Conservation (phyloP, 2,113 vertebrate genomes). For the Actenoides lindsayi region DNA sequence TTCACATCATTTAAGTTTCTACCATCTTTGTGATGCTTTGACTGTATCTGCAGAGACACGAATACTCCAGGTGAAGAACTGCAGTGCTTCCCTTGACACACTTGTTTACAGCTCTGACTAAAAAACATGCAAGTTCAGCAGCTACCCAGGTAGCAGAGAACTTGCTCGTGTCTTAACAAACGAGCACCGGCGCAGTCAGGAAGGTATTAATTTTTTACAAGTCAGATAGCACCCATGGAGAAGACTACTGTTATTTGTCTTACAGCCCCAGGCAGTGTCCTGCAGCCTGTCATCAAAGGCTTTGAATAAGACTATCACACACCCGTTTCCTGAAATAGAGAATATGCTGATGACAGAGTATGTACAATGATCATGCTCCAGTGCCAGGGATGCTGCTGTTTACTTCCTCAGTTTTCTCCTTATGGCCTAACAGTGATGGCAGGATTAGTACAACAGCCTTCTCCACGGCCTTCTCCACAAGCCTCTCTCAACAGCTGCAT, state of each 20-base stretch:
- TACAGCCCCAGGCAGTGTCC: constrained; percentile 21
- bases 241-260: constrained; percentile 45
- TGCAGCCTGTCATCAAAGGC: constrained; percentile 47
- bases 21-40: not conserved
- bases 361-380: not conserved
- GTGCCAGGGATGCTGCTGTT: not conserved
- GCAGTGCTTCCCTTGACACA: not conserved
- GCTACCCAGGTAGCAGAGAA: not conserved
- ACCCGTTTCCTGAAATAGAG: not conserved
- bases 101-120: not conserved
- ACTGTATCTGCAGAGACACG: not conserved
- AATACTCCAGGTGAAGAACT: not conserved
- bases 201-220: not conserved
- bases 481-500: not conserved
- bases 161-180: not conserved
- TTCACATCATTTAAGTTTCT: not conserved
- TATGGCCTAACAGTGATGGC: not conserved
- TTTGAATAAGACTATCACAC: not conserved
- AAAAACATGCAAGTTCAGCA: not conserved
- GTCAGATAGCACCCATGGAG: constrained; percentile 42
- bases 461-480: not conserved
- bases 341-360: constrained; percentile 13
- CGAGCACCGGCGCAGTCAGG: not conserved
- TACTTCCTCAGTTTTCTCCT: not conserved
- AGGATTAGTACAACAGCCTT: not conserved